These are phyloP conservation scores for Trialeurodes vaporariorum DNA, from an alignment of 1,140 invertebrate genomes.

Conservation along the genomic window DNA sequence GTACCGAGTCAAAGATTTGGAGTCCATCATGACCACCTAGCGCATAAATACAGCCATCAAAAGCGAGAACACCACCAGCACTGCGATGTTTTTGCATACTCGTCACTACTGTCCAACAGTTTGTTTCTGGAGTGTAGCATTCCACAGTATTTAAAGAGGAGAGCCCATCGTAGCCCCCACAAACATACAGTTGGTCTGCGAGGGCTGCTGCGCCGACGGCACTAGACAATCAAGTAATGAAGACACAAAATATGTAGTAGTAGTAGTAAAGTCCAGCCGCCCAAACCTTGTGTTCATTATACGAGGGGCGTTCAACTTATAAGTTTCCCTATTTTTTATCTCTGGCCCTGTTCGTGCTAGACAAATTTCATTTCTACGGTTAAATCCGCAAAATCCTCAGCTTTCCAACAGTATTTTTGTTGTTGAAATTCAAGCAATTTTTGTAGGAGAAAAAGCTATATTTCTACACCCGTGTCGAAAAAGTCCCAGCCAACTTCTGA, in stretches of 20 bases:
- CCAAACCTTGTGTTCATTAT: no score
- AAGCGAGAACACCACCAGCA: conserved; percentile 74
- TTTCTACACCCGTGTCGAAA: no score
- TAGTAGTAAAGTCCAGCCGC: no score
- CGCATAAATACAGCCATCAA: conserved; percentile 69
- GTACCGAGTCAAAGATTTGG: conserved; percentile 78
- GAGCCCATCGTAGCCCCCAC: conserved; percentile 81
- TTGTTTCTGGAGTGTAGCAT: conserved; percentile 60
- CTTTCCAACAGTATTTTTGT: neutral
- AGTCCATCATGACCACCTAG: conserved; percentile 78
- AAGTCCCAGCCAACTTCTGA: no score
- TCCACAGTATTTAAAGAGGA: conserved; percentile 77
- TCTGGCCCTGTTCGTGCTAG: no score
- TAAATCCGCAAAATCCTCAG: neutral
- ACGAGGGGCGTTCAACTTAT: no score
- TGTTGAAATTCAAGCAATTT: no score
- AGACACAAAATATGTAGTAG: conserved; percentile 13
- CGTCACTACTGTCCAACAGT: conserved; percentile 56
- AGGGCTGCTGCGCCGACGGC: conserved; percentile 75
- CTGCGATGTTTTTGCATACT: conserved; percentile 81
- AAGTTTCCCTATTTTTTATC: no score
- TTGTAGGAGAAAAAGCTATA: no score
- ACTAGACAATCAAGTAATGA: conserved; percentile 37
- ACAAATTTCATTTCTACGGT: no score
- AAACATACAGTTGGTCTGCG: conserved; percentile 69